Evolutionary conservation across 2,888 invertebrate genomes (phyloP), one percentile per base, ranked within the genome.

Genomic region (Sarcophaga rosellei): DNA sequence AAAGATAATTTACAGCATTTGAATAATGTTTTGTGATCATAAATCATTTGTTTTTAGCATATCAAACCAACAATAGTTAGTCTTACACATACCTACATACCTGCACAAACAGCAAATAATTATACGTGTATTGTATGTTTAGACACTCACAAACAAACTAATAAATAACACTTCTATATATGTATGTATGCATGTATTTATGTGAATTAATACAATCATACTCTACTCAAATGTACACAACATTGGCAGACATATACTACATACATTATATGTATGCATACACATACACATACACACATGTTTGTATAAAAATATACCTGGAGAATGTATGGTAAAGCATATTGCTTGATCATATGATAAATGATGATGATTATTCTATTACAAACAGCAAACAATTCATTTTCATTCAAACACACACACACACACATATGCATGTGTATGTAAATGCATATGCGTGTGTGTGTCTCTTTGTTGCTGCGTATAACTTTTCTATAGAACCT

Each of bases 291-390:
- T 65, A 35, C 70, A 35, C n/a, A n/a, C 35, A 10, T 25, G 72
- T 11, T 21, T 35, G 35, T 65, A 65, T n/a, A 25, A 6, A 25
- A 47, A 47, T 73, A 63, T 77, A 83, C 76, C 74, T 83, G 80
- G 76, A 77, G 83, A 83, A 81, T 74, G 53, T 74, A 81, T 86
- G 80, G 75, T 80, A 80, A 86, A 83, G 81, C 83, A 83, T 83
- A 86, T 83, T 86, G 77, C 80, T 83, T 80, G 80, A 86, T 86
- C 83, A 83, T 80, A 77, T 81, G 86, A 86, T 86, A 83, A 86
- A 86, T 86, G 86, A 35, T 35, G 35, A 83, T 80, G 83, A 86
- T 83, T 83, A 77, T 83, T 77, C 76, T 83, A 79, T 82, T 85
- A 85, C 75, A 79, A 74, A 85, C 65, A 75, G 78, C 69, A 78